phyloP scores from a whole-genome alignment of 2,113 vertebrate genomes.

The Mungos mungo region DNA sequence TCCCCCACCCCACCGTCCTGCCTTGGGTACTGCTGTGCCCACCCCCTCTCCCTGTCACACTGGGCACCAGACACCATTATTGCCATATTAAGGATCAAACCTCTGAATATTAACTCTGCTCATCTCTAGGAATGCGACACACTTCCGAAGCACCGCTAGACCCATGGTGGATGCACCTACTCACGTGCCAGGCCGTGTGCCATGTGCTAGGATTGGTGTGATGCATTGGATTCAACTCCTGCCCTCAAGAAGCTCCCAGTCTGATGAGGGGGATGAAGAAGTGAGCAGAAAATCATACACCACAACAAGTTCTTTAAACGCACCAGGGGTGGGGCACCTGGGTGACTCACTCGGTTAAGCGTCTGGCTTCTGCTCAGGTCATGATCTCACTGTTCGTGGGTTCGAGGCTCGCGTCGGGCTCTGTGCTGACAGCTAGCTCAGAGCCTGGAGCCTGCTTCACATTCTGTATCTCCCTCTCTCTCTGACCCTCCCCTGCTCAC shows the following conservation, averaged over 20 bases:
- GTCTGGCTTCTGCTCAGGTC: too few relatives aligned
- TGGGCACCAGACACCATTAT: neutral
- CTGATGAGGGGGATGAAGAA: neutral
- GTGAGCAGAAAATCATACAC: neutral
- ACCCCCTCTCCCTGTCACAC: neutral
- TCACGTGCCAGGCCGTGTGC: neutral
- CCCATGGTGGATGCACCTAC: neutral
- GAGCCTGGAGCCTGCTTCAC: too few relatives aligned
- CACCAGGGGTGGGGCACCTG: neutral
- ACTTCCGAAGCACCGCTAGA: neutral
- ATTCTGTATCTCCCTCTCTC: too few relatives aligned
- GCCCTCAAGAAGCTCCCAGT: neutral
- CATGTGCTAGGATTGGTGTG: neutral
- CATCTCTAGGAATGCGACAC: neutral
- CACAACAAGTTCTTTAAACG: neutral
- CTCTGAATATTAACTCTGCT: neutral
- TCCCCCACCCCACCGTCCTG: too few relatives aligned
- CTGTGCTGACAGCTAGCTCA: too few relatives aligned
- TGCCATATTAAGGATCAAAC: neutral
- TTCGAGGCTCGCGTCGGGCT: too few relatives aligned
- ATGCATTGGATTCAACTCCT: neutral
- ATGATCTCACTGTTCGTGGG: too few relatives aligned
- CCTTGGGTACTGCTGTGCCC: neutral
- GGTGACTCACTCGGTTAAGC: too few relatives aligned
- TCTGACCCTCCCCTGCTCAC: too few relatives aligned